phyloP scores from a whole-genome alignment of 2,888 invertebrate species.

The Micoletzkya japonica region DNA sequence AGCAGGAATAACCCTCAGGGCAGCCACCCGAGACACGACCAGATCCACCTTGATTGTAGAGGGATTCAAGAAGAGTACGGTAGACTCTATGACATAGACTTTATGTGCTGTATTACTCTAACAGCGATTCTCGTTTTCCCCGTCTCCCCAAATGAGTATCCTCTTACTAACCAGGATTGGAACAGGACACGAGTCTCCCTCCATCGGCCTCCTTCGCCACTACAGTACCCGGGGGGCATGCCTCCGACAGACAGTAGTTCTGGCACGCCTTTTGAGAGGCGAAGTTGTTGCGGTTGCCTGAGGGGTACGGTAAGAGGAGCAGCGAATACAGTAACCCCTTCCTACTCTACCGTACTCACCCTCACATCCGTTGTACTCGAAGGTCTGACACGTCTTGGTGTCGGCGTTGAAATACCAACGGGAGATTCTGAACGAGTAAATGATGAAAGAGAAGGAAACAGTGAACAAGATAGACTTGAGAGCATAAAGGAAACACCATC shows the following conservation, averaged over 20 bases:
- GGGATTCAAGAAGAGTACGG: background rate
- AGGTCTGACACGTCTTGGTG: constrained; percentile 59
- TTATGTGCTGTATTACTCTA: too few species aligned
- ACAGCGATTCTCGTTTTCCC: too few species aligned
- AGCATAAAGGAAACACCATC: background rate
- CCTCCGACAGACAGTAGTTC: constrained; percentile 62
- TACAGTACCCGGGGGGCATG: constrained; percentile 61
- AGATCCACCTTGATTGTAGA: constrained; percentile 35
- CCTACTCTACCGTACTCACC: constrained; percentile 33
- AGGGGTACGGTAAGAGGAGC: constrained; percentile 3
- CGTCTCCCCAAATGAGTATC: too few species aligned
- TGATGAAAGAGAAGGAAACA: background rate
- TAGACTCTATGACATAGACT: too few species aligned
- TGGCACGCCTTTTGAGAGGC: constrained; percentile 60
- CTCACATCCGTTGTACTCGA: constrained; percentile 63
- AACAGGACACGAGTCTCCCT: constrained; percentile 54
- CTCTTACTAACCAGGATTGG: constrained; percentile 44
- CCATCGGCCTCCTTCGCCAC: constrained; percentile 60
- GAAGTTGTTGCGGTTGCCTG: constrained; percentile 63
- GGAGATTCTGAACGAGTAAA: constrained; percentile 46
- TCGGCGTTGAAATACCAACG: constrained; percentile 63
- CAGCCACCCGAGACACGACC: constrained; percentile 60
- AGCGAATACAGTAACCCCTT: background rate
- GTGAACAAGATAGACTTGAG: background rate
- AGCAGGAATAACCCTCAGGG: constrained; percentile 62